phyloP scores from a whole-genome alignment of 2,113 vertebrate species.

The Anser cygnoides region DNA sequence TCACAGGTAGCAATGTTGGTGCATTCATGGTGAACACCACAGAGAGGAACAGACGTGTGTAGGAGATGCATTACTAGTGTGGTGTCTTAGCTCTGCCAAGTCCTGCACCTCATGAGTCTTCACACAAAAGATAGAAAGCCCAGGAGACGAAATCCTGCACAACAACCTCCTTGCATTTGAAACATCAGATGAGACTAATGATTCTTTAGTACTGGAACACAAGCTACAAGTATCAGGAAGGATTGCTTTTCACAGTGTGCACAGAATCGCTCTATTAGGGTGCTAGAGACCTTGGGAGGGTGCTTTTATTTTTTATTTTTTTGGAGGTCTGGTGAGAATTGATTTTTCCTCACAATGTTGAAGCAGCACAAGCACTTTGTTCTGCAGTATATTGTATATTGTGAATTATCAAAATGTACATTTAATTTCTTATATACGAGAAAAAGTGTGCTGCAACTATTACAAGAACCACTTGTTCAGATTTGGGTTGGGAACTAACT shows the following conservation, averaged over 20 bases:
- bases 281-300: not conserved
- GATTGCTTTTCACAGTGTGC: not conserved
- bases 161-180: not conserved
- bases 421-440: not conserved
- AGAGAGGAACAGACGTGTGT: fast-evolving
- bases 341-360: not conserved
- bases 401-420: not conserved
- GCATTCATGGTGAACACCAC: not conserved
- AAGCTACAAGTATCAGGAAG: not conserved
- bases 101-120: not conserved
- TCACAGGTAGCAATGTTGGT: not conserved
- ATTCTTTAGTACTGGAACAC: not conserved
- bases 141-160: not conserved
- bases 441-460: not conserved
- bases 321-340: not conserved
- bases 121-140: not conserved
- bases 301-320: not conserved
- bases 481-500: not conserved
- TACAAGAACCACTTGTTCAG: not conserved
- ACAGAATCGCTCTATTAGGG: not conserved
- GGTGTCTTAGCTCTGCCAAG: not conserved
- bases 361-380: not conserved
- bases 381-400: not conserved
- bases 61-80: not conserved
- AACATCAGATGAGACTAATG: not conserved